Evolutionary conservation across 1,140 invertebrate genomes (phyloP).

Genomic region (Harlomillsia oculata): DNA sequence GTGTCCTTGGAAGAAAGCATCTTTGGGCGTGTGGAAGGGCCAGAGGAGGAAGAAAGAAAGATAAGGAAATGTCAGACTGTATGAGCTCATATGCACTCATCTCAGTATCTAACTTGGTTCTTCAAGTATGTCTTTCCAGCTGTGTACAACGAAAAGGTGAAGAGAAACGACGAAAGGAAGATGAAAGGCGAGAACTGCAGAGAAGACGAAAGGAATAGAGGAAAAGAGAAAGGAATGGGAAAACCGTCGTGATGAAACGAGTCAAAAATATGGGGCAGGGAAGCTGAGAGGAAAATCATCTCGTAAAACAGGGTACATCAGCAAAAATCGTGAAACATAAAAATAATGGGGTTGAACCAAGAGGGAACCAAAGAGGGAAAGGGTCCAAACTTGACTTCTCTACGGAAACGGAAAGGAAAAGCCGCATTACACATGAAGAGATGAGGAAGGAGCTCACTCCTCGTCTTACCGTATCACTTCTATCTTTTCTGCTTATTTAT

Average conservation of each 20-base stretch:
- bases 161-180: constrained; percentile 8
- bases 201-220: background rate
- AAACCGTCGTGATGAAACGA: constrained; percentile 2
- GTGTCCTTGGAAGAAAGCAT: background rate
- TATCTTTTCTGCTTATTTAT: constrained; percentile 2
- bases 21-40: background rate
- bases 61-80: constrained; percentile 6
- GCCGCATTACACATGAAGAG: background rate
- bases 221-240: constrained; percentile 3
- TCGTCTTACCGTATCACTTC: constrained; percentile 1
- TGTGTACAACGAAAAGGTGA: constrained; percentile 7
- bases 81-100: background rate
- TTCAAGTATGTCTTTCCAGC: too few relatives aligned
- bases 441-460: background rate
- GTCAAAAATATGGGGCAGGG: constrained; percentile 5
- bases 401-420: background rate
- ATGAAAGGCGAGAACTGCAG: background rate
- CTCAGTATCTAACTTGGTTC: background rate
- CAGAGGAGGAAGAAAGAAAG: background rate
- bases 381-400: too few relatives aligned
- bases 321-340: constrained; percentile 25
- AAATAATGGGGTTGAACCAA: constrained; percentile 17
- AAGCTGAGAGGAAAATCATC: constrained; percentile 2
- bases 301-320: constrained; percentile 22
- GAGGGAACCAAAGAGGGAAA: constrained; percentile 8